A percentile compares a stretch with the other conserved stretches of the same genome.
These are phyloP conservation scores for Euleptes europaea DNA, from an alignment of 2,113 vertebrate genomes.

Conservation along the genomic window DNA sequence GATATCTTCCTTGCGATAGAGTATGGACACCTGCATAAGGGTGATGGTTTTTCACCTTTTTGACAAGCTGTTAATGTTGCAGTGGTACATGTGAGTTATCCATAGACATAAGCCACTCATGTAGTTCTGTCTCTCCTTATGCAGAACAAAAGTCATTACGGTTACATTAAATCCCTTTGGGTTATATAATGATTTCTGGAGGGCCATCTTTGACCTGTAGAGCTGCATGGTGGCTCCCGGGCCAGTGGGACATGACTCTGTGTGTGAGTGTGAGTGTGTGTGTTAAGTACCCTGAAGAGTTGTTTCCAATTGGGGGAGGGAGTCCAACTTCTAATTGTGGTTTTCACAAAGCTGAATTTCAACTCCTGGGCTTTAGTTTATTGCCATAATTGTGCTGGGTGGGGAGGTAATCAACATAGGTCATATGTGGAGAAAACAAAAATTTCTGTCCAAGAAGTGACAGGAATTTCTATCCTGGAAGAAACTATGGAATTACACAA, in stretches of 20 bases:
- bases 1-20: background rate
- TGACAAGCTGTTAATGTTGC: background rate
- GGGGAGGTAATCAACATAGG: background rate
- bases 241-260: no score
- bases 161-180: background rate
- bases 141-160: background rate
- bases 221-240: background rate
- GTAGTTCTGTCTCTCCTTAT: background rate
- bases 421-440: background rate
- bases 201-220: background rate
- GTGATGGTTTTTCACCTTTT: background rate
- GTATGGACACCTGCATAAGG: background rate
- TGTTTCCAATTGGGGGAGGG: background rate
- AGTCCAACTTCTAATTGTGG: background rate
- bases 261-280: background rate
- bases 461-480: background rate
- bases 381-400: background rate
- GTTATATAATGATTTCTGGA: background rate
- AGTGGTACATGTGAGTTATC: background rate
- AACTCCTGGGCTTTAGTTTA: background rate
- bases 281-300: background rate
- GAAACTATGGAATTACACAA: background rate
- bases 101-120: background rate
- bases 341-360: background rate
- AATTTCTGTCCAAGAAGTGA: background rate